Conservation (phyloP, 53 echinoderm and acorn worm species). For the Holothuria leucospilota region DNA sequence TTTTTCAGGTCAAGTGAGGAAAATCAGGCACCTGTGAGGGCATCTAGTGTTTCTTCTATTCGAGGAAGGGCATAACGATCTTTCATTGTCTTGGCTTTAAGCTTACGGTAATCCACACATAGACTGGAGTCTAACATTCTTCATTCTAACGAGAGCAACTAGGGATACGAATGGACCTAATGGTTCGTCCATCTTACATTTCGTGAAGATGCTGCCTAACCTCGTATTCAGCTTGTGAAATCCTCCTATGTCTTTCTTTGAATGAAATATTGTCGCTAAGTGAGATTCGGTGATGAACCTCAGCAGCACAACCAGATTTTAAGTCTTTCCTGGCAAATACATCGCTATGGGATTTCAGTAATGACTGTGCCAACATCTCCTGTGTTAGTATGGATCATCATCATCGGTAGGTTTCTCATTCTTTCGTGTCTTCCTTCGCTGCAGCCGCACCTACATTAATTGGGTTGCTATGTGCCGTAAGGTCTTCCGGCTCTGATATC, state of each 20-base stretch:
- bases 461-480: background rate
- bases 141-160: slow-evolving; percentile 61
- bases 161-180: slow-evolving; percentile 48
- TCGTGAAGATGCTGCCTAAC: slow-evolving; percentile 49
- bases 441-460: background rate
- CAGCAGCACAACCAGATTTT: slow-evolving; percentile 47
- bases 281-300: slow-evolving; percentile 46
- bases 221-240: slow-evolving; percentile 52
- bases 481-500: background rate
- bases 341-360: background rate
- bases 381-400: background rate
- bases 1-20: slow-evolving; percentile 62
- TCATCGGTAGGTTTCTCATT: background rate
- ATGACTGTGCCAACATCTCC: background rate
- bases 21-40: slow-evolving; percentile 41
- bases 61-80: slow-evolving; percentile 65
- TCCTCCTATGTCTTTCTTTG: slow-evolving; percentile 49
- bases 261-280: slow-evolving; percentile 58
- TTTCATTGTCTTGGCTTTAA: slow-evolving; percentile 42
- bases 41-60: slow-evolving; percentile 47
- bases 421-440: background rate
- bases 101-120: slow-evolving; percentile 54
- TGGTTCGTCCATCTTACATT: slow-evolving; percentile 47
- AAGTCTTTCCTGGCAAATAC: slow-evolving; percentile 50
- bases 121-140: slow-evolving; percentile 51